These are phyloP conservation scores for Ormyrus pomaceus DNA, from an alignment of 2,888 invertebrate genomes.

Conservation along the genomic window DNA sequence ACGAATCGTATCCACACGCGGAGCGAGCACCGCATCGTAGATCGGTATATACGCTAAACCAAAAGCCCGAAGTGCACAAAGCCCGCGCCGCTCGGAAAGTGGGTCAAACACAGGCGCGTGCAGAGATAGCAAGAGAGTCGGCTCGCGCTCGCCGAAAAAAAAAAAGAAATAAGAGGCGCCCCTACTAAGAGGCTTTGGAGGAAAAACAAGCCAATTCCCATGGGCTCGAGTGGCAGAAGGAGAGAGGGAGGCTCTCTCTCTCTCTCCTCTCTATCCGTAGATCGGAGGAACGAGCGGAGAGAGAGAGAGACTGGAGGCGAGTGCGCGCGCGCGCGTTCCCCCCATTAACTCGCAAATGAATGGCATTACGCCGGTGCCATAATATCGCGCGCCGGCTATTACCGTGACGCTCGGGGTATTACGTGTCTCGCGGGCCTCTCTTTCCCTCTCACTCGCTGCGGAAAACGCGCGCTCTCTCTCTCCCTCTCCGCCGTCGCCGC, in stretches of 20 bases:
- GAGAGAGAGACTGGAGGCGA: too few species aligned
- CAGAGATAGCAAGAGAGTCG: neutral
- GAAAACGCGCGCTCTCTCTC: conserved; percentile 49
- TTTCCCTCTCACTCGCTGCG: conserved; percentile 58
- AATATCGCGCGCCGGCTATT: conserved; percentile 73
- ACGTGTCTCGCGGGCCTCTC: conserved; percentile 65
- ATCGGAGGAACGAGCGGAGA: too few species aligned
- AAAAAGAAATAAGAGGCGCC: neutral
- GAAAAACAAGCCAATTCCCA: too few species aligned
- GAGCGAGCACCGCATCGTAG: too few species aligned
- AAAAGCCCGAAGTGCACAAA: conserved; percentile 46
- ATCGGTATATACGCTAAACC: neutral
- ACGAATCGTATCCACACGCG: too few species aligned
- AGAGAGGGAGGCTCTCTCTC: neutral
- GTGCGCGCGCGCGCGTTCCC: conserved; percentile 64
- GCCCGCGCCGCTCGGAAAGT: conserved; percentile 27
- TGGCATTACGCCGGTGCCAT: conserved; percentile 73
- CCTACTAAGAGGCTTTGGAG: too few species aligned
- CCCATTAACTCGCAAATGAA: conserved; percentile 74
- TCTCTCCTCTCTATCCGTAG: neutral
- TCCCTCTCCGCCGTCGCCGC: conserved; percentile 53
- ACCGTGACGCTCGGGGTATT: conserved; percentile 71
- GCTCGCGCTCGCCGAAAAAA: neutral
- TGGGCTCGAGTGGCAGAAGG: neutral
- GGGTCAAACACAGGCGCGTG: conserved; percentile 21